Percentiles rank a stretch among this genome's conserved stretches.
phyloP scores from a whole-genome alignment of 2,888 invertebrate species.

The Podotricha telesiphe region DNA sequence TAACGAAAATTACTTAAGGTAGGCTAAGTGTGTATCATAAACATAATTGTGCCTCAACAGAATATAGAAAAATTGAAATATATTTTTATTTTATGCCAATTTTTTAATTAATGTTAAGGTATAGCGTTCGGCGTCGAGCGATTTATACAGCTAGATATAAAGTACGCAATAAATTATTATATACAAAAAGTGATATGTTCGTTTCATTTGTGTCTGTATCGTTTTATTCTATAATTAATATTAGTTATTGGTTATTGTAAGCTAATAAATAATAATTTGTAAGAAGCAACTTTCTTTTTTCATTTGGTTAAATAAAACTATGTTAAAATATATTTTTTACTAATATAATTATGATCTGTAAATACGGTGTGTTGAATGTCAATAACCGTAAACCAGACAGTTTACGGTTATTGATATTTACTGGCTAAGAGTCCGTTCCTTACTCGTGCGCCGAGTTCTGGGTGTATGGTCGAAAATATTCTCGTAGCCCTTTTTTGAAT shows the following conservation, averaged over 20 bases:
- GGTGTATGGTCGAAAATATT: conserved; percentile 90
- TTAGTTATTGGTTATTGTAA: no score
- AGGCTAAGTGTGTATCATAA: conserved; percentile 44
- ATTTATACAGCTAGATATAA: conserved; percentile 45
- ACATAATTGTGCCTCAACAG: conserved; percentile 52
- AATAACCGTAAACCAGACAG: no score
- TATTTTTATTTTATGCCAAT: conserved; percentile 53
- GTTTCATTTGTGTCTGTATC: no score
- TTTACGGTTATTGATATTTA: not conserved
- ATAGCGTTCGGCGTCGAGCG: conserved; percentile 39
- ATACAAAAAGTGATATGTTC: conserved; percentile 33
- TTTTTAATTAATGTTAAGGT: conserved; percentile 49
- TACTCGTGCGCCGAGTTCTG: conserved; percentile 86
- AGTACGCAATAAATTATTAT: conserved; percentile 50
- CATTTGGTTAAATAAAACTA: no score
- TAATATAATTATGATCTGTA: not conserved
- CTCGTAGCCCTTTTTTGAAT: conserved; percentile 85
- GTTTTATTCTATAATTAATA: no score
- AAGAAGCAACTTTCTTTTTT: no score
- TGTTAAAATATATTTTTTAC: no score
- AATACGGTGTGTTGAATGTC: not conserved
- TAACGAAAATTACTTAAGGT: conserved; percentile 40
- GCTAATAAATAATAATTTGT: no score
- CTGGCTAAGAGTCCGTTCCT: conserved; percentile 50
- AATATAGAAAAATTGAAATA: conserved; percentile 49